A percentile compares a stretch with the other conserved stretches of the same genome.
These are phyloP conservation scores for Garra rufa DNA, from an alignment of 2,113 vertebrate genomes.

Conservation along the genomic window DNA sequence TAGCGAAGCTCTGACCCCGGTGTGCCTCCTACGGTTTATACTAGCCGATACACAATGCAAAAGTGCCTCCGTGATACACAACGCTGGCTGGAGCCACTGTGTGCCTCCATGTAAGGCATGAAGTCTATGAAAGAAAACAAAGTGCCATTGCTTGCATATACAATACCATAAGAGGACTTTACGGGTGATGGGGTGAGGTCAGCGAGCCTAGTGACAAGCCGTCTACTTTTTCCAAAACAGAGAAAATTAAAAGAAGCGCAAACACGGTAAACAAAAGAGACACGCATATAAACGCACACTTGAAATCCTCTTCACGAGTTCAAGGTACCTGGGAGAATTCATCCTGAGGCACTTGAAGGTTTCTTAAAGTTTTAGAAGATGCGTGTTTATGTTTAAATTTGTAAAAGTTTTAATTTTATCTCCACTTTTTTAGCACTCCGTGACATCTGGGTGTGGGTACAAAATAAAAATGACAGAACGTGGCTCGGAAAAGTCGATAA, in stretches of 20 bases:
- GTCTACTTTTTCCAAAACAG: slow-evolving; percentile 48
- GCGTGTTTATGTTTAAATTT: slow-evolving; percentile 36
- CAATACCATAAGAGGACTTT: slow-evolving; percentile 58
- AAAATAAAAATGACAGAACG: neutral
- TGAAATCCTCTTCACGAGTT: slow-evolving; percentile 16
- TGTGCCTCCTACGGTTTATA: slow-evolving; percentile 58
- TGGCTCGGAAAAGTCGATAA: slow-evolving; percentile 22
- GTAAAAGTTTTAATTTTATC: slow-evolving; percentile 42
- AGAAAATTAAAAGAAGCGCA: slow-evolving; percentile 37
- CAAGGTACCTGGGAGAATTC: slow-evolving; percentile 34
- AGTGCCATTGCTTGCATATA: slow-evolving; percentile 64
- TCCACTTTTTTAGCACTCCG: slow-evolving; percentile 4
- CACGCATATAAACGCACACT: slow-evolving; percentile 1
- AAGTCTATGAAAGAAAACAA: slow-evolving; percentile 73
- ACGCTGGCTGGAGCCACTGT: slow-evolving; percentile 62
- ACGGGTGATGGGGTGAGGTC: slow-evolving; percentile 51
- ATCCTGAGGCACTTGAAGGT: slow-evolving; percentile 30
- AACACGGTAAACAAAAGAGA: slow-evolving; percentile 9
- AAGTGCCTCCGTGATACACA: slow-evolving; percentile 32
- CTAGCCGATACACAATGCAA: slow-evolving; percentile 23
- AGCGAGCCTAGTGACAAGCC: slow-evolving; percentile 40
- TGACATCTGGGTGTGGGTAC: neutral
- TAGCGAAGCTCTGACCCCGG: slow-evolving; percentile 72
- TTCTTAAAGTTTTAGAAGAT: slow-evolving; percentile 49
- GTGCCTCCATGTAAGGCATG: slow-evolving; percentile 79